Evolutionary conservation across 2,888 invertebrate genomes (phyloP).

Genomic region (Melinaea menophilus): DNA sequence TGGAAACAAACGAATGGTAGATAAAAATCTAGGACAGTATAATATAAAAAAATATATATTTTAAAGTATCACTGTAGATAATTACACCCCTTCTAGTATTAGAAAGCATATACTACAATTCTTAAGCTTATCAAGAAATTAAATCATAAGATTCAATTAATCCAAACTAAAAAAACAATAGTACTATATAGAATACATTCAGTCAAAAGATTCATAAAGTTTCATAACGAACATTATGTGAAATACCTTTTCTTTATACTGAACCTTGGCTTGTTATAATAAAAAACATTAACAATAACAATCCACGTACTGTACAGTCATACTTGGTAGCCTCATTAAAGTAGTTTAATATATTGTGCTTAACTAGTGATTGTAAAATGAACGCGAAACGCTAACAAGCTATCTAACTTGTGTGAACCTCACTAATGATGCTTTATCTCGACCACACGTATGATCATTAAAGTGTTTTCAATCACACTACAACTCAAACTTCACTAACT

Average conservation of each 20-base stretch:
- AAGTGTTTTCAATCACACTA: slow-evolving; percentile 20
- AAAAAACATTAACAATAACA: slow-evolving; percentile 1
- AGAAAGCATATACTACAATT: no score
- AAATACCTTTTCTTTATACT: neutral
- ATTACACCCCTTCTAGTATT: no score
- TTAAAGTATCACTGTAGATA: no score
- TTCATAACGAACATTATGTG: no score
- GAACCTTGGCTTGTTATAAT: neutral
- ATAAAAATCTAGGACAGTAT: no score
- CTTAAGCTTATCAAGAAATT: no score
- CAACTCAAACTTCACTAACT: neutral
- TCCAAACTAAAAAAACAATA: no score
- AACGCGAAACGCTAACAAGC: slow-evolving; percentile 32
- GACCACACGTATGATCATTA: slow-evolving; percentile 32
- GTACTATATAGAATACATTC: no score
- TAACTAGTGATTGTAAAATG: slow-evolving; percentile 33
- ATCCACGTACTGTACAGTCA: slow-evolving; percentile 21
- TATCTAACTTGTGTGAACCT: slow-evolving; percentile 30
- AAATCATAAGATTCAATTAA: no score
- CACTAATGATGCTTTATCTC: slow-evolving; percentile 37
- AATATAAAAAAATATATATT: no score
- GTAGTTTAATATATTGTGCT: slow-evolving; percentile 22
- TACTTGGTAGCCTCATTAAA: slow-evolving; percentile 25
- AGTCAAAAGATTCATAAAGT: no score
- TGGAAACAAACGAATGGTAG: no score